Percentiles rank a stretch among this genome's conserved stretches.
These are phyloP conservation scores for Simalia tracyae DNA, from an alignment of 2,797 vertebrate species.

Conservation along the genomic window DNA sequence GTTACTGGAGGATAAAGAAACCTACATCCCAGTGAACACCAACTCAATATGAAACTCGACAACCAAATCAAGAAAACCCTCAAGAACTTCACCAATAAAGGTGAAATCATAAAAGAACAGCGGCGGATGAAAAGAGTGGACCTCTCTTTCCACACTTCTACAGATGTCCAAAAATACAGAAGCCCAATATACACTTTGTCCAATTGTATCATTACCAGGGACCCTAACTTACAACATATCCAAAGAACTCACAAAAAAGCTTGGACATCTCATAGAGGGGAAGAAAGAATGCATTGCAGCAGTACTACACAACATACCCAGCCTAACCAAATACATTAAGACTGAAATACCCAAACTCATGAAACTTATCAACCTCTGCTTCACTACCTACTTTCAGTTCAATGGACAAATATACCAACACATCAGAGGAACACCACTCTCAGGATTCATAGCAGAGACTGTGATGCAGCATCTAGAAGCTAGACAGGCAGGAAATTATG, in stretches of 20 bases:
- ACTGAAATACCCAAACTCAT: not conserved
- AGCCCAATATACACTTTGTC: not conserved
- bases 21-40: not conserved
- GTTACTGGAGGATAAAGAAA: not conserved
- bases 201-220: not conserved
- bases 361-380: not conserved
- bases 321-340: not conserved
- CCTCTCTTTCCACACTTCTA: too few species aligned
- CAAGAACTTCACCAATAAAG: not conserved
- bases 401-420: not conserved
- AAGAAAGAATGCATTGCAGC: not conserved
- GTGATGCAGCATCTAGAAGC: too few species aligned
- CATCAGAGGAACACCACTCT: not conserved
- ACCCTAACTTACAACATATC: not conserved
- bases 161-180: not conserved
- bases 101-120: not conserved
- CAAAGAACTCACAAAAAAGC: not conserved
- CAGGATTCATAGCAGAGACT: not conserved
- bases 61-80: not conserved
- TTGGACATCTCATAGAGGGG: not conserved
- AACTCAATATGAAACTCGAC: not conserved
- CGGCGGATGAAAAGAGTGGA: not conserved
- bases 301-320: not conserved
- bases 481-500: too few species aligned
- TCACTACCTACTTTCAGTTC: not conserved